Percentiles rank a stretch among this genome's conserved stretches.
Conservation (phyloP, 1,140 invertebrate species). For the Anoplophora glabripennis region DNA sequence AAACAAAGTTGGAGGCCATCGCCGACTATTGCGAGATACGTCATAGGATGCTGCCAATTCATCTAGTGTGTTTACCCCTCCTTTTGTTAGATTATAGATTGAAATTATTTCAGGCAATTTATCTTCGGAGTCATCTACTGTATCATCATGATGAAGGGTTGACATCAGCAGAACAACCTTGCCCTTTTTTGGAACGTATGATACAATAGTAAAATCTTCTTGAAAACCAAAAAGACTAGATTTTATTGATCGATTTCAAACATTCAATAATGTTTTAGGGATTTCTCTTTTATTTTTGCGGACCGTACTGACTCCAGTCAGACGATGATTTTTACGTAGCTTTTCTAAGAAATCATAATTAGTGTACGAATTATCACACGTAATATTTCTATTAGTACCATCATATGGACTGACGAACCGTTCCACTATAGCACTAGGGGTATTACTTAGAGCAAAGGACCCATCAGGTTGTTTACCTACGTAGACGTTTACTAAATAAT, state of each 20-base stretch:
- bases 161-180: constrained; percentile 41
- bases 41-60: too few relatives aligned
- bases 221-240: constrained; percentile 40
- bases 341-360: constrained; percentile 27
- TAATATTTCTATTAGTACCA: constrained; percentile 38
- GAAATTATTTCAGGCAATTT: background rate
- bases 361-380: constrained; percentile 40
- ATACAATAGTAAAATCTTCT: constrained; percentile 32
- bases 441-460: too few relatives aligned
- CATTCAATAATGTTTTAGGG: constrained; percentile 35
- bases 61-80: too few relatives aligned
- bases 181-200: constrained; percentile 41
- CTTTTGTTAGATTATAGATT: background rate
- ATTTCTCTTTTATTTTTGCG: constrained; percentile 43
- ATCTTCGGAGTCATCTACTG: constrained; percentile 25
- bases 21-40: background rate
- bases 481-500: too few relatives aligned
- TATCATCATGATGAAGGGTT: constrained; percentile 37
- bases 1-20: background rate
- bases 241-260: constrained; percentile 21
- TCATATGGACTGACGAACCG: constrained; percentile 33
- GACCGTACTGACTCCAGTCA: constrained; percentile 39
- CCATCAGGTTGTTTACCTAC: too few relatives aligned
- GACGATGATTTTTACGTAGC: constrained; percentile 35
- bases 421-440: background rate